Percentiles rank a stretch among this genome's conserved stretches.
Evolutionary conservation across 2,113 vertebrate species (phyloP).

Genomic region (Seriola rivoliana): DNA sequence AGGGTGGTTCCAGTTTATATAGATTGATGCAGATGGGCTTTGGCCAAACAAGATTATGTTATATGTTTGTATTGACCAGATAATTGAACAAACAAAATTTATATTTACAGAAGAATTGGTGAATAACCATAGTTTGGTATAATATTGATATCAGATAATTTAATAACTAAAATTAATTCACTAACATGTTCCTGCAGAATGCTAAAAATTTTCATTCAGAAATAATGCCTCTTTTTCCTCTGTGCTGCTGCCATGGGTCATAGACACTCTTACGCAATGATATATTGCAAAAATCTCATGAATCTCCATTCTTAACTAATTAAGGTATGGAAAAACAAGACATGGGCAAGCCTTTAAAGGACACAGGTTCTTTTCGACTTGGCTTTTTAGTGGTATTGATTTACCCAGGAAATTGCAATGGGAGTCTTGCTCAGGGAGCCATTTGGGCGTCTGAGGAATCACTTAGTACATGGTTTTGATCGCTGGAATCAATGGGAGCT

Average conservation of each 20-base stretch:
- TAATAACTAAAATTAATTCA: background rate
- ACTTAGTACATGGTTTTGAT: conserved; percentile 85
- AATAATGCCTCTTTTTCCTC: background rate
- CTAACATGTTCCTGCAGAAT: background rate
- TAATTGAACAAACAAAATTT: background rate
- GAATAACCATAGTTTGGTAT: background rate
- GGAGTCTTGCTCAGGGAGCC: conserved; percentile 86
- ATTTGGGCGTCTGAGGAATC: conserved; percentile 89
- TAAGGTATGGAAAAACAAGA: conserved; percentile 33
- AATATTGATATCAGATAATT: background rate
- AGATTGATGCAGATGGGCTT: conserved; percentile 4
- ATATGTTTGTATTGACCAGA: conserved; percentile 7
- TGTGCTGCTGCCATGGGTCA: background rate
- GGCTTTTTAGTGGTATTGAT: conserved; percentile 88
- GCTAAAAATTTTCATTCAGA: background rate
- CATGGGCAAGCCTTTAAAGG: conserved; percentile 47
- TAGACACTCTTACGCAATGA: background rate
- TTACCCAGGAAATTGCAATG: conserved; percentile 87
- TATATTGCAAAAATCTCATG: background rate
- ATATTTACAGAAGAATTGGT: conserved; percentile 5
- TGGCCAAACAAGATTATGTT: conserved; percentile 13
- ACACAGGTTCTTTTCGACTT: conserved; percentile 57
- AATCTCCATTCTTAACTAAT: conserved; percentile 45
- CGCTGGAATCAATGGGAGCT: conserved; percentile 83
- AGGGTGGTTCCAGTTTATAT: conserved; percentile 1